phyloP scores from a whole-genome alignment of 2,888 invertebrate genomes.

The Eupithecia subumbrata region DNA sequence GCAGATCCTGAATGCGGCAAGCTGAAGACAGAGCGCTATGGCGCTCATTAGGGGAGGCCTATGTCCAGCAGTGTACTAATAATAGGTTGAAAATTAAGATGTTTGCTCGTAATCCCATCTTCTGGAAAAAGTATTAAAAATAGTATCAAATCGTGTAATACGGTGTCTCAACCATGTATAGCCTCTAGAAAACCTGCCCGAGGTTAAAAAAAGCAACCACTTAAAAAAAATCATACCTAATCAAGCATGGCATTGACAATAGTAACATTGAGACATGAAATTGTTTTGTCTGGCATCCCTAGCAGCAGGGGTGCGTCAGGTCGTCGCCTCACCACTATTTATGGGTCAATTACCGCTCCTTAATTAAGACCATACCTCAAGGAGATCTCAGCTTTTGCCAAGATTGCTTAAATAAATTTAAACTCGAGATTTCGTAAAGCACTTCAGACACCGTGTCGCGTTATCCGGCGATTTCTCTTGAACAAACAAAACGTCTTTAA shows the following conservation, averaged over 20 bases:
- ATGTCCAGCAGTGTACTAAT: too few species aligned
- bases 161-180: too few species aligned
- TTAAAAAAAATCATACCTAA: background rate
- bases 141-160: background rate
- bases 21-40: too few species aligned
- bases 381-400: slow-evolving; percentile 63
- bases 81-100: background rate
- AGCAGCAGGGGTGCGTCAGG: slow-evolving; percentile 42
- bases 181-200: background rate
- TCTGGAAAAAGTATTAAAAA: background rate
- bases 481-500: slow-evolving; percentile 40
- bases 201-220: background rate
- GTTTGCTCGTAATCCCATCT: background rate
- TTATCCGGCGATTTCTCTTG: slow-evolving; percentile 42
- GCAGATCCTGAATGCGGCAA: too few species aligned
- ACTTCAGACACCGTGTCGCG: slow-evolving; percentile 47
- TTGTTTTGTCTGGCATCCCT: slow-evolving; percentile 35
- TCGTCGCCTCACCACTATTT: slow-evolving; percentile 57
- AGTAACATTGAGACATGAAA: background rate
- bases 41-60: too few species aligned
- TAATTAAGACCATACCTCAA: slow-evolving; percentile 67
- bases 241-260: background rate
- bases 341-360: slow-evolving; percentile 66
- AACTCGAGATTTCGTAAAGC: slow-evolving; percentile 60
- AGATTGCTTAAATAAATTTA: slow-evolving; percentile 64